phyloP scores from a whole-genome alignment of 2,797 vertebrate species.

The Myotis pilosus region DNA sequence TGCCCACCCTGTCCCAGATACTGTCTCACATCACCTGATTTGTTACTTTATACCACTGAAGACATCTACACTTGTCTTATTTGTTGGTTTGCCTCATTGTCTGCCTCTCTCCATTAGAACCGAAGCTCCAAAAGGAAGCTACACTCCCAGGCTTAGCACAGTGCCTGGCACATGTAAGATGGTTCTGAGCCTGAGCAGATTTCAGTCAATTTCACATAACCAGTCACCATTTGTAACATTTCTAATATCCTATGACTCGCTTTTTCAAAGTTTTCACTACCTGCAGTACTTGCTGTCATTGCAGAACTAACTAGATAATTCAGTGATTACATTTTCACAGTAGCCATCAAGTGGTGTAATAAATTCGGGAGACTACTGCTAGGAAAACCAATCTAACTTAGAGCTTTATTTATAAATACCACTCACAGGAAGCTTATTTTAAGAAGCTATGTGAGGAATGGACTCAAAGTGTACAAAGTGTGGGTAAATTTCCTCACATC shows the following conservation, averaged over 20 bases:
- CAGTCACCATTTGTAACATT: background rate
- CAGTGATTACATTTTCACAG: slow-evolving; percentile 24
- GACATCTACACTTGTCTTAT: background rate
- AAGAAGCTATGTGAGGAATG: slow-evolving; percentile 15
- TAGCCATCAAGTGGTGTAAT: background rate
- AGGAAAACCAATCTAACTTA: background rate
- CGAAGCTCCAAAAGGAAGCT: background rate
- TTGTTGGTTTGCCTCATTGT: background rate
- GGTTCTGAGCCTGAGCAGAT: background rate
- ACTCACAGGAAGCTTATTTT: slow-evolving; percentile 11
- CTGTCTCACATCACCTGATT: background rate
- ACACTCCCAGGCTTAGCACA: background rate
- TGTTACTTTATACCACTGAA: background rate
- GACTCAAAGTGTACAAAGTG: background rate
- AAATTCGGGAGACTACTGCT: background rate
- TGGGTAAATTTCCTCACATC: background rate
- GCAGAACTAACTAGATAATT: background rate
- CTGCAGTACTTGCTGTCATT: background rate
- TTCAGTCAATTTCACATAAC: background rate
- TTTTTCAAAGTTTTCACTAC: background rate
- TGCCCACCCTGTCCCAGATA: background rate
- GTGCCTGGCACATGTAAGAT: background rate
- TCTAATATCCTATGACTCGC: background rate
- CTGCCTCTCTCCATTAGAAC: background rate
- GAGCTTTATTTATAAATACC: background rate